Evolutionary conservation across 2,888 invertebrate species (phyloP), one percentile per base, ranked within the genome.

Genomic region (Cheilosia soror): DNA sequence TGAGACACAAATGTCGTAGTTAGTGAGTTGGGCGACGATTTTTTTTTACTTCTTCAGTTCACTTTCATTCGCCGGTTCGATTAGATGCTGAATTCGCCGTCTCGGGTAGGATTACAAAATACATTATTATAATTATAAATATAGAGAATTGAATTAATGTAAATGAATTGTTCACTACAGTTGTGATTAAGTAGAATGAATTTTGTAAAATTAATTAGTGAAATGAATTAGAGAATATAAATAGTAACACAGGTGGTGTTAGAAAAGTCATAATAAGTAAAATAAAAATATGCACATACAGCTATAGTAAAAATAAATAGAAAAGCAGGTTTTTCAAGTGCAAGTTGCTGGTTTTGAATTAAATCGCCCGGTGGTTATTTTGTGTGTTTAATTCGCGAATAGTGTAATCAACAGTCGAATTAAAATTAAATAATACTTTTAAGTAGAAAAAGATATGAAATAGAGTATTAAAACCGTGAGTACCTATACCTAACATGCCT

Each of bases 31-130:
- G 42, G n/a, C 51, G 31, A 72, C 31, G 63, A 20, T 25, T 20
- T 47, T 44, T 66, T 44, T 77, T 57, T 37, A 65, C 44, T 79
- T 69, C 73, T 75, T 84, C 65, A 84, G 84, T 84, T 71, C 63
- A 75, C 53, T 69, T 80, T 80, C 69, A 84, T 84, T 75, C 79
- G 75, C 84, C 84, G 84, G 79, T 69, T 75, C 7, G 69, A 53
- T 44, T 47, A 80, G 79, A 71, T 69, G 69, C 29, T 42, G 9
- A 27, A 11, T 47, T 29, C 58, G 65, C 75, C 75, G 80, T 84
- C 68, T 73, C 60, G 68, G 55, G 42, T 68, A 5, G 25, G 5
- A 53, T 51, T 51, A 27, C 5, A 1, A 51, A 51, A 51, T 7
- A 15, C 6, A 47, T n/a, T n/a, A n/a, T n/a, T 13, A 49, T 15